phyloP scores from a whole-genome alignment of 2,888 invertebrate genomes.

The Lomographa bimaculata region DNA sequence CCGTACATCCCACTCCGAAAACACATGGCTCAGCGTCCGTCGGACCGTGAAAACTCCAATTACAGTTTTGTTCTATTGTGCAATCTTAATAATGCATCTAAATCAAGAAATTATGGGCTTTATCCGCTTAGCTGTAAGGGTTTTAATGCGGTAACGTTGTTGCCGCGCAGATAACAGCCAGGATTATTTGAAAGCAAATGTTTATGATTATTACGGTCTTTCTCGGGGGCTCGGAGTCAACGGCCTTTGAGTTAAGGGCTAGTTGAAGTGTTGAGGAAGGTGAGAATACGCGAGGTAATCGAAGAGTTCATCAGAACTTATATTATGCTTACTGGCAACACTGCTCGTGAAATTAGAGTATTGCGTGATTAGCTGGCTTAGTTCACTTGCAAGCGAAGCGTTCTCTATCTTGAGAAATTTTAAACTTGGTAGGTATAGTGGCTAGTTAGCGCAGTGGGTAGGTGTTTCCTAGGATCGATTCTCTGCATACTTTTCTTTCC shows the following conservation, averaged over 20 bases:
- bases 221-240: slow-evolving; percentile 21
- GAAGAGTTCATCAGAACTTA: too few species aligned
- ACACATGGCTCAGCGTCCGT: slow-evolving; percentile 38
- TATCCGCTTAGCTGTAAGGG: slow-evolving; percentile 29
- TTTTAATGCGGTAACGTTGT: slow-evolving; percentile 1
- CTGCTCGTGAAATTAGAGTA: too few species aligned
- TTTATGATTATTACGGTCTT: slow-evolving; percentile 47
- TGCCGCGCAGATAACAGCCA: slow-evolving; percentile 10
- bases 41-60: slow-evolving; percentile 56
- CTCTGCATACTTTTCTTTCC: too few species aligned
- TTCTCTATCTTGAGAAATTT: too few species aligned
- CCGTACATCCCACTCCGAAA: slow-evolving; percentile 22
- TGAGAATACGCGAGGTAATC: too few species aligned
- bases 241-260: slow-evolving; percentile 9
- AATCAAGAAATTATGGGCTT: slow-evolving; percentile 30
- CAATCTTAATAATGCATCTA: slow-evolving; percentile 21
- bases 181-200: slow-evolving; percentile 38
- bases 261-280: too few species aligned
- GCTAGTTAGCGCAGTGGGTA: too few species aligned
- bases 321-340: too few species aligned
- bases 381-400: too few species aligned
- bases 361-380: too few species aligned
- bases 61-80: slow-evolving; percentile 42
- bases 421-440: too few species aligned
- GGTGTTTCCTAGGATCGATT: too few species aligned